Percentiles rank a stretch among this genome's conserved stretches.
These are phyloP conservation scores for Xenentodon cancila DNA, from an alignment of 2,797 vertebrate genomes.

Conservation along the genomic window DNA sequence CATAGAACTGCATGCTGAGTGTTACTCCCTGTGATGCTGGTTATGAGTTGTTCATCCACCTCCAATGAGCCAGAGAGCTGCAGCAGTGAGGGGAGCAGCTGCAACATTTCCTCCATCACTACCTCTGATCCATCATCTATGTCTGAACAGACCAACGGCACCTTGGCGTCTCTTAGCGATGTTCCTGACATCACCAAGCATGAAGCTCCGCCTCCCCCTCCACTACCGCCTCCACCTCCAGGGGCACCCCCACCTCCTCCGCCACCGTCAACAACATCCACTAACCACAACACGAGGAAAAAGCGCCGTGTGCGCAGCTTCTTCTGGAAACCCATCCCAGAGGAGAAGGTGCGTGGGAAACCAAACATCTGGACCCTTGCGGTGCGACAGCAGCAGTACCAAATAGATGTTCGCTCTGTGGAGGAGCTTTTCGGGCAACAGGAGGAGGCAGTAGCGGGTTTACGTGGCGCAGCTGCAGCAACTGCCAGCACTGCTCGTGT, in stretches of 20 bases:
- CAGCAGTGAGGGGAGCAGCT: conserved; percentile 72
- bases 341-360: conserved; percentile 95
- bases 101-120: conserved; percentile 61
- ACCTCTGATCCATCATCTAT: conserved; percentile 76
- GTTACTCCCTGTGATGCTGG: conserved; percentile 83
- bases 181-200: conserved; percentile 25
- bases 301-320: conserved; percentile 95
- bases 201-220: conserved; percentile 52
- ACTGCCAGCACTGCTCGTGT: conserved; percentile 53
- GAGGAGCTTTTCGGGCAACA: conserved; percentile 99
- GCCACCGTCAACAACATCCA: conserved; percentile 52
- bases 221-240: conserved; percentile 53
- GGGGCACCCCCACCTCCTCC: conserved; percentile 67
- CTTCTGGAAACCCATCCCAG: conserved; percentile 98
- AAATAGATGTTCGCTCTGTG: conserved; percentile 92
- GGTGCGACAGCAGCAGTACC: conserved; percentile 90
- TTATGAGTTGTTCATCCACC: conserved; percentile 91
- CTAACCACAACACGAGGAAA: conserved; percentile 82
- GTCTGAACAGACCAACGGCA: conserved; percentile 71
- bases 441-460: conserved; percentile 75
- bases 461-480: conserved; percentile 70
- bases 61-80: conserved; percentile 89
- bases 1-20: conserved; percentile 44
- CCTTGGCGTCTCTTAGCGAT: conserved; percentile 42
- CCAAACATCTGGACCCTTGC: conserved; percentile 97